phyloP scores from a whole-genome alignment of 2,113 vertebrate species.

The Mesembrinibis cayennensis region DNA sequence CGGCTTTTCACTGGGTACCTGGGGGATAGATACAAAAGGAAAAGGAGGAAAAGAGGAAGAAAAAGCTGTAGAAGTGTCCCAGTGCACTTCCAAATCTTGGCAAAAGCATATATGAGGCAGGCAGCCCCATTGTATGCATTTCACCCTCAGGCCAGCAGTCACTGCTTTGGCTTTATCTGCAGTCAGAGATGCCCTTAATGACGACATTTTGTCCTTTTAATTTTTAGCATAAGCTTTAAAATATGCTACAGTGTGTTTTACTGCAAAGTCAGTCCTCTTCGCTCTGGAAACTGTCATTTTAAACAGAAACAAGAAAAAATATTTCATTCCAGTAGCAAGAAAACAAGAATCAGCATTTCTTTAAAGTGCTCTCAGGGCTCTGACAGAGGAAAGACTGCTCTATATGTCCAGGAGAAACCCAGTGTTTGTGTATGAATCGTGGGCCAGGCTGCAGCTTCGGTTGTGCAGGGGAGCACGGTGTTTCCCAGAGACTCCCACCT shows the following conservation, averaged over 20 bases:
- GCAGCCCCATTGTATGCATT: neutral
- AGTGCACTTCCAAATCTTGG: neutral
- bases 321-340: neutral
- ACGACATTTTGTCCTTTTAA: neutral
- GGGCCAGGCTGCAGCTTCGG: neutral
- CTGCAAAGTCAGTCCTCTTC: neutral
- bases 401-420: neutral
- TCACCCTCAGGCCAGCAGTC: neutral
- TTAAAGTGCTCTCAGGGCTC: neutral
- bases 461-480: fast-evolving
- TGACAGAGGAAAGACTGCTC: neutral
- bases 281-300: neutral
- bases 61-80: neutral
- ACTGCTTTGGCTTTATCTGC: neutral
- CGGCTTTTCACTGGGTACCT: neutral
- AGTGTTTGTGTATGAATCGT: neutral
- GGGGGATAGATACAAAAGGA: neutral
- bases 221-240: neutral
- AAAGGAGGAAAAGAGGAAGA: neutral
- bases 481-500: neutral
- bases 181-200: neutral
- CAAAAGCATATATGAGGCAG: neutral
- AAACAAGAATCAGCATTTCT: conserved; percentile 12
- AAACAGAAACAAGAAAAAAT: neutral
- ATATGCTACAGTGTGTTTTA: neutral